These are phyloP conservation scores for Esperia sulphurella DNA, from an alignment of 2,888 invertebrate genomes.

Conservation along the genomic window DNA sequence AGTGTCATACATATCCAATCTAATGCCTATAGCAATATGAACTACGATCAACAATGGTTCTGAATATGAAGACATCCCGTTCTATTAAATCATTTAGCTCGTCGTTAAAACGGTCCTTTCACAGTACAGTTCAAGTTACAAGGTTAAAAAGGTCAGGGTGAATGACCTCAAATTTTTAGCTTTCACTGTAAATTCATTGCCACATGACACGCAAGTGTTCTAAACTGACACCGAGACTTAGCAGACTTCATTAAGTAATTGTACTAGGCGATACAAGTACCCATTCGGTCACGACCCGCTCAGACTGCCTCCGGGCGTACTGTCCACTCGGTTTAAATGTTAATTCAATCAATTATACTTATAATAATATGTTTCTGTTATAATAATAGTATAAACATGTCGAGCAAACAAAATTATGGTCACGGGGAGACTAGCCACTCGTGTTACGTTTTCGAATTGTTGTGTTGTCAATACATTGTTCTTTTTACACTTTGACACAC, in stretches of 20 bases:
- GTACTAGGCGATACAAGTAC: neutral
- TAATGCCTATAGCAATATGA: constrained; percentile 14
- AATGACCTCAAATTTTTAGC: constrained; percentile 48
- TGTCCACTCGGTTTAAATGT: neutral
- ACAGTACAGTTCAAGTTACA: constrained; percentile 44
- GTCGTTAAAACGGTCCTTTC: constrained; percentile 52
- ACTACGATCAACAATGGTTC: constrained; percentile 7
- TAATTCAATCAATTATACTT: neutral
- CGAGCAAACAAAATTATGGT: too few relatives aligned
- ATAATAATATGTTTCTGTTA: too few relatives aligned
- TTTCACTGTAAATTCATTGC: constrained; percentile 39
- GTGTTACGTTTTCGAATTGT: too few relatives aligned
- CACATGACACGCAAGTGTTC: constrained; percentile 42
- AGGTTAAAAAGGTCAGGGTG: constrained; percentile 65
- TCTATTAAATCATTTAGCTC: constrained; percentile 48
- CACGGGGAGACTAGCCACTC: too few relatives aligned
- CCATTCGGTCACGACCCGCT: constrained; percentile 22
- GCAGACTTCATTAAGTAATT: constrained; percentile 30
- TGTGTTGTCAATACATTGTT: too few relatives aligned
- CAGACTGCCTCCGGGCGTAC: neutral
- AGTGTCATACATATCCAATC: constrained; percentile 5
- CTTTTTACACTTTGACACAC: too few relatives aligned
- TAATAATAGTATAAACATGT: too few relatives aligned
- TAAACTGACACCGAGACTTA: constrained; percentile 17
- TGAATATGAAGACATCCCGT: constrained; percentile 3